These are phyloP conservation scores for Drepana arcuata DNA, from an alignment of 1,140 invertebrate species.

Conservation along the genomic window DNA sequence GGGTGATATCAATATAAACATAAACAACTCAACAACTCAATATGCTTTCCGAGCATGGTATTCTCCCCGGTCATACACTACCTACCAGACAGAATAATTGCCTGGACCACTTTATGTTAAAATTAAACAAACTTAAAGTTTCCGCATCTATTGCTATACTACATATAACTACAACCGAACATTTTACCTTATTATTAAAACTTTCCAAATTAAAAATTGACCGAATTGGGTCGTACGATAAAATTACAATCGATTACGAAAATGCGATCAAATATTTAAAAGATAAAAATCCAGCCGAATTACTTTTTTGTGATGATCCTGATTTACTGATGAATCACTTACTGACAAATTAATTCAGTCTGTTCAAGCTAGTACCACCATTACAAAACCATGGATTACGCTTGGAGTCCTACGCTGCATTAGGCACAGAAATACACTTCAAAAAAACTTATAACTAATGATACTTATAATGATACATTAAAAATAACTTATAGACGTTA, in stretches of 20 bases:
- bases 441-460: too few relatives aligned
- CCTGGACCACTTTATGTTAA: constrained; percentile 22
- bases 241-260: neutral
- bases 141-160: constrained; percentile 9
- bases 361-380: neutral
- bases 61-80: constrained; percentile 14
- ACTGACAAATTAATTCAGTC: neutral
- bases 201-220: neutral
- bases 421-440: neutral
- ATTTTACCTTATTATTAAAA: neutral
- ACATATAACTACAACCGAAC: neutral
- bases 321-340: neutral
- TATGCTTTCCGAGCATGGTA: constrained; percentile 11
- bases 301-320: neutral
- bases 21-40: constrained; percentile 17
- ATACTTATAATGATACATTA: neutral
- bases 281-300: neutral
- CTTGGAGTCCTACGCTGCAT: neutral
- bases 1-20: constrained; percentile 24
- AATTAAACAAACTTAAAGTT: constrained; percentile 9
- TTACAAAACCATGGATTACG: neutral
- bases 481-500: neutral
- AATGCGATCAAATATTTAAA: neutral
- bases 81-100: constrained; percentile 18
- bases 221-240: neutral